These are phyloP conservation scores for Drosophila tropicalis DNA, from an alignment of 1,140 invertebrate genomes.

Conservation along the genomic window DNA sequence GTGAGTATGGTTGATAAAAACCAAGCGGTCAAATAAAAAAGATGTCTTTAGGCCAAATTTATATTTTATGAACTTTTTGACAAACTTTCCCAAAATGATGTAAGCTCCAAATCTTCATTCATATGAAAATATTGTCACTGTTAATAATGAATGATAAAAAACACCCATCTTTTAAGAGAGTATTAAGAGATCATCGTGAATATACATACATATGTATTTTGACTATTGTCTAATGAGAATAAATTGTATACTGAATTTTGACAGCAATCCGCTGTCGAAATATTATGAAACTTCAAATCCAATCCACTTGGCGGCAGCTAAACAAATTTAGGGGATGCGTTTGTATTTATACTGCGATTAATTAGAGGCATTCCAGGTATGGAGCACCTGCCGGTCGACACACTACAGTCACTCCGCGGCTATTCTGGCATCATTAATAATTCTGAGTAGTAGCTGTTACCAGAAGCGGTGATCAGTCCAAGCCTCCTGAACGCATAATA, in stretches of 20 bases:
- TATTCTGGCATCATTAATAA: slow-evolving; percentile 67
- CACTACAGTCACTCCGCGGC: slow-evolving; percentile 2
- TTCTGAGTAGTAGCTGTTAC: slow-evolving; percentile 25
- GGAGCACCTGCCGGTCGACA: slow-evolving; percentile 67
- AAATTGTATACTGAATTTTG: slow-evolving; percentile 67
- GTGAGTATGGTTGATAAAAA: no score
- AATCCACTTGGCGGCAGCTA: slow-evolving; percentile 33
- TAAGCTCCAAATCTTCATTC: no score
- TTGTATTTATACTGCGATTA: slow-evolving; percentile 34
- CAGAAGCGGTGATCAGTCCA: slow-evolving; percentile 35
- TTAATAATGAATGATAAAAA: no score
- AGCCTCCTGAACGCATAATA: slow-evolving; percentile 77
- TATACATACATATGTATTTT: slow-evolving; percentile 16
- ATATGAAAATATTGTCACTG: no score
- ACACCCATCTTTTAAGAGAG: no score
- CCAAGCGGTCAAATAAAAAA: no score
- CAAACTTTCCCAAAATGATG: no score
- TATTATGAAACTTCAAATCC: slow-evolving; percentile 55
- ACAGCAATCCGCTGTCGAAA: slow-evolving; percentile 35
- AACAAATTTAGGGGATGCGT: slow-evolving; percentile 21
- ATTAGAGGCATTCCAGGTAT: slow-evolving; percentile 65
- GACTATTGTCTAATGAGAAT: slow-evolving; percentile 46
- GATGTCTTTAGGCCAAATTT: no score
- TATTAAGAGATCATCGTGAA: no score
- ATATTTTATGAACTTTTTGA: no score